These are phyloP conservation scores for Sinelater perroti DNA, from an alignment of 2,888 invertebrate species.

Conservation along the genomic window DNA sequence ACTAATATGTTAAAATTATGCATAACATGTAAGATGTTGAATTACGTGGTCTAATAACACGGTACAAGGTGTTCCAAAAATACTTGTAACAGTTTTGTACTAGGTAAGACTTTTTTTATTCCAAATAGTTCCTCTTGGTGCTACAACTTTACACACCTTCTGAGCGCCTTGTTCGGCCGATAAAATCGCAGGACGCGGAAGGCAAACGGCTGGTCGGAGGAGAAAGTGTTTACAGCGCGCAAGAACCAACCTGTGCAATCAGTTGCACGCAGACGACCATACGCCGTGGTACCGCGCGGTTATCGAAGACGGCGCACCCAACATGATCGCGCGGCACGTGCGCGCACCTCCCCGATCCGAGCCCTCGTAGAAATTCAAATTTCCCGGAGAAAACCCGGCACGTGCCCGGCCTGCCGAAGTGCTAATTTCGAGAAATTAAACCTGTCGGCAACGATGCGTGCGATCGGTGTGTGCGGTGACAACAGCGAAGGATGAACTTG, in stretches of 20 bases:
- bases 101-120: no score
- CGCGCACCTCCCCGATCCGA: background rate
- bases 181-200: no score
- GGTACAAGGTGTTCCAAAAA: no score
- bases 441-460: background rate
- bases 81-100: no score
- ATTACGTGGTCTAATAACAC: no score
- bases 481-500: background rate
- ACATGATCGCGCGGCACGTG: background rate
- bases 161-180: no score
- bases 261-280: slow-evolving; percentile 50
- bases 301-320: background rate
- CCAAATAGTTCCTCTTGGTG: no score
- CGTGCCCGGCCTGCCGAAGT: background rate
- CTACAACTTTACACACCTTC: no score
- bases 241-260: slow-evolving; percentile 55
- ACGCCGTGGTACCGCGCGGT: slow-evolving; percentile 1
- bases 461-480: background rate
- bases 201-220: slow-evolving; percentile 42
- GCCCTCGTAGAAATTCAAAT: slow-evolving; percentile 1
- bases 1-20: no score
- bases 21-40: no score
- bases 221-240: slow-evolving; percentile 51
- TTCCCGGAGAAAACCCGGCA: background rate
- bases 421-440: background rate